These are phyloP conservation scores for Gobio gobio DNA, from an alignment of 2,113 vertebrate species.

Conservation along the genomic window DNA sequence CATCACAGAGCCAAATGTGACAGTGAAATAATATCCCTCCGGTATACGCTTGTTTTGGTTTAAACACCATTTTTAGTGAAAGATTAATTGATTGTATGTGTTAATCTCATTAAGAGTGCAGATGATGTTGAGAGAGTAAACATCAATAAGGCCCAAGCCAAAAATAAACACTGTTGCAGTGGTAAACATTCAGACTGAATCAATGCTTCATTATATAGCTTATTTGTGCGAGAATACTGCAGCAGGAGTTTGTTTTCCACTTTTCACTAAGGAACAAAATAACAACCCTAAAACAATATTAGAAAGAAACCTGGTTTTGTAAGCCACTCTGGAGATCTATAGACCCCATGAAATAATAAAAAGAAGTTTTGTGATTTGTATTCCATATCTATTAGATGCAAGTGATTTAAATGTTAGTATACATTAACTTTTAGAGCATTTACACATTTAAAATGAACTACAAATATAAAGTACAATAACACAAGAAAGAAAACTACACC, in stretches of 20 bases:
- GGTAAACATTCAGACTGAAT: slow-evolving; percentile 11
- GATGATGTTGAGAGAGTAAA: slow-evolving; percentile 35
- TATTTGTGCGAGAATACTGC: slow-evolving; percentile 57
- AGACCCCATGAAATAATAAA: too few species aligned
- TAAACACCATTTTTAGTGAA: slow-evolving; percentile 20
- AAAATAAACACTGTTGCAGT: slow-evolving; percentile 46
- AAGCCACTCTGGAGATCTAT: background rate
- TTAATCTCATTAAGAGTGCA: slow-evolving; percentile 47
- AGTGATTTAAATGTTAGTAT: background rate
- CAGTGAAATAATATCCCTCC: background rate
- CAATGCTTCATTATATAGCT: slow-evolving; percentile 41
- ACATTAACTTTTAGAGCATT: background rate
- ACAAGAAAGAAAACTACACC: background rate
- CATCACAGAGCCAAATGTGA: slow-evolving; percentile 31
- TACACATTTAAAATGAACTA: background rate
- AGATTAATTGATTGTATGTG: slow-evolving; percentile 49
- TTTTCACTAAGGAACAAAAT: background rate
- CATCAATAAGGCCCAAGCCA: slow-evolving; percentile 45
- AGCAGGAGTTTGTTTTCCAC: slow-evolving; percentile 46
- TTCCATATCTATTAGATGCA: background rate
- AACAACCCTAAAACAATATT: background rate
- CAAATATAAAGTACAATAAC: background rate
- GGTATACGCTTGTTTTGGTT: slow-evolving; percentile 1
- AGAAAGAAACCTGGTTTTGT: background rate
- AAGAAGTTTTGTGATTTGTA: background rate